Evolutionary conservation across 2,797 vertebrate species (phyloP).

Genomic region (Buphagus erythrorhynchus): DNA sequence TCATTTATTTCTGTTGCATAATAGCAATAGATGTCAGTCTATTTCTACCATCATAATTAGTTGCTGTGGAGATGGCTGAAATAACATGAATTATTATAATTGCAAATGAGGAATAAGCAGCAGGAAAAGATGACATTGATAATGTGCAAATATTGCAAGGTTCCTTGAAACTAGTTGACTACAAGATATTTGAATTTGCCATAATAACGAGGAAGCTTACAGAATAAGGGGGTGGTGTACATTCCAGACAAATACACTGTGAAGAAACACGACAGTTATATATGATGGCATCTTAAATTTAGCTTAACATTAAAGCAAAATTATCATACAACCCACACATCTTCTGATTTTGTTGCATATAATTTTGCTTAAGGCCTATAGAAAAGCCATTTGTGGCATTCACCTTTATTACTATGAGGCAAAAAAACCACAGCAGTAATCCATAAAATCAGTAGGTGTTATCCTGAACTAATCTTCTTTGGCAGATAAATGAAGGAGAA

Average conservation of each 20-base stretch:
- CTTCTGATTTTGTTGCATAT: neutral
- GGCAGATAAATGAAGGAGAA: conserved; percentile 36
- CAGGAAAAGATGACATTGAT: conserved; percentile 62
- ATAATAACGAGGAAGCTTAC: neutral
- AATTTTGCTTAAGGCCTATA: neutral
- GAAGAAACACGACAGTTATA: neutral
- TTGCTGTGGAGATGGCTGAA: conserved; percentile 57
- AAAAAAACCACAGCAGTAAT: neutral
- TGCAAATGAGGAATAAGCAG: conserved; percentile 58
- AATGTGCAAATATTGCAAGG: conserved; percentile 46
- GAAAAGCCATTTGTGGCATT: neutral
- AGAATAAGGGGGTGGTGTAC: neutral
- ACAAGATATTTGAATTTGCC: neutral
- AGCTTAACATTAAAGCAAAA: neutral
- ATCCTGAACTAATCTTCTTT: conserved; percentile 12
- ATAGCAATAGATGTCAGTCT: conserved; percentile 28
- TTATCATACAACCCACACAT: neutral
- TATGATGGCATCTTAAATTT: neutral
- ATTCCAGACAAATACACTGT: neutral
- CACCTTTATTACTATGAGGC: neutral
- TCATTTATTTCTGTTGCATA: conserved; percentile 35
- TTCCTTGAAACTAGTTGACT: conserved; percentile 29
- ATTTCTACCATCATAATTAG: conserved; percentile 60
- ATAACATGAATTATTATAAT: conserved; percentile 53
- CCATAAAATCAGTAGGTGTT: conserved; percentile 20